Evolutionary conservation across 2,888 invertebrate genomes (phyloP).

Genomic region (Drosophila silvestris): DNA sequence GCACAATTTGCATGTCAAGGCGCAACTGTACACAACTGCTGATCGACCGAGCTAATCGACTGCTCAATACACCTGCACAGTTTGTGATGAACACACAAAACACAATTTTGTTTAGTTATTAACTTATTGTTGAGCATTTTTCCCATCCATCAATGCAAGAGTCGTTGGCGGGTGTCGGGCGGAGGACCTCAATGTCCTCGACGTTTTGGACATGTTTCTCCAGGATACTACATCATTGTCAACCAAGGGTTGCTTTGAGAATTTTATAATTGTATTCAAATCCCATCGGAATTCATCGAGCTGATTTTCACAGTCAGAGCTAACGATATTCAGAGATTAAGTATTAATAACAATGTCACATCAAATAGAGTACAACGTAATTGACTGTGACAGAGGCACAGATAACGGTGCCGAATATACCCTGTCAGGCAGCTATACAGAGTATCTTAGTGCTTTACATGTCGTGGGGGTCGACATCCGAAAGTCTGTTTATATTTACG

Average conservation of each 20-base stretch:
- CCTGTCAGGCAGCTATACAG: not conserved
- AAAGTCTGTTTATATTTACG: conserved; percentile 42
- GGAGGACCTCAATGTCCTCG: not conserved
- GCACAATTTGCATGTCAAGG: conserved; percentile 67
- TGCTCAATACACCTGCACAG: conserved; percentile 21
- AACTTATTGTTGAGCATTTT: not conserved
- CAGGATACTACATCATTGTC: not conserved
- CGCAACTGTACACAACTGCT: conserved; percentile 19
- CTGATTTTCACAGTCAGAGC: not conserved
- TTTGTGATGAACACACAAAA: not conserved
- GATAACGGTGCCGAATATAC: not conserved
- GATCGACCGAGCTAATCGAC: conserved; percentile 7
- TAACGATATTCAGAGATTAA: not conserved
- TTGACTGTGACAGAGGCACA: not conserved
- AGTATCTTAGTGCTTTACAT: conserved; percentile 19
- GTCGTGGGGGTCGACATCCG: conserved; percentile 33
- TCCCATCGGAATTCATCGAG: not conserved
- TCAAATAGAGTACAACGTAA: not conserved
- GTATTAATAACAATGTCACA: not conserved
- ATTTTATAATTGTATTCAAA: not conserved
- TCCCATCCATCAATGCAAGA: not conserved
- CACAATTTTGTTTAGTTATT: not conserved
- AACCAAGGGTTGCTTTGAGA: not conserved
- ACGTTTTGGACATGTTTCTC: not conserved
- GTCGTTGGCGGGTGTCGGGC: not conserved